Evolutionary conservation across 35 echinoderm and acorn worm genomes (phyloP), one percentile per base, ranked within the genome.

Genomic region (Ptychodera flava): DNA sequence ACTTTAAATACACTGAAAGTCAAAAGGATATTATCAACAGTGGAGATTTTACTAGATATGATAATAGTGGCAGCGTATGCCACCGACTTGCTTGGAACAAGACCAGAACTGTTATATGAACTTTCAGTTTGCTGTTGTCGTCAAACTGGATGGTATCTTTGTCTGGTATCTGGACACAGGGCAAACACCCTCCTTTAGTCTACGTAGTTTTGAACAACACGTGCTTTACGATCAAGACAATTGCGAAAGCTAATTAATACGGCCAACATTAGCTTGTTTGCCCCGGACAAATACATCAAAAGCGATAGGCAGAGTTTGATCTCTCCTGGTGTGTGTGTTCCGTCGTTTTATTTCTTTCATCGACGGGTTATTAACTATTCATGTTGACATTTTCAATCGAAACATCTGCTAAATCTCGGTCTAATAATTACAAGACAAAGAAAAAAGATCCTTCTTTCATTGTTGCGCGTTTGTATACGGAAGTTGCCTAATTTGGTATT

Each of bases 1-100:
- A 64, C 45, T 64, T 64, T 64, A 64, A 64, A 64, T 64, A 64
- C 45, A 64, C 45, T 64, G 45, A 64, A 64, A 64, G 45, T 64
- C 45, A 64, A 64, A 64, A 64, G 45, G 45, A 64, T 22, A 64
- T 64, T 64, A 64, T 64, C 45, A 64, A 64, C 45, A 64, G 45
- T 64, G 6, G 45, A 64, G 45, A 64, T 64, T 64, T 64, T 64
- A 64, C 45, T 64, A 64, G 45, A 64, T 64, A 64, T 64, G 45
- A 64, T 64, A 64, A 64, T 64, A 64, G 22, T 64, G 45, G 6
- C 45, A 64, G 22, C 45, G 45, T 64, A 64, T 64, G 45, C 45
- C 45, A 22, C 45, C 45, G 45, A 22, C 45, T 64, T 6, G 45
- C 22, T 64, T 64, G 45, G 45, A 6, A 6, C 45, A 12, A 22